Conservation (phyloP, 1,140 invertebrate species). For the Brachionus rubens region DNA sequence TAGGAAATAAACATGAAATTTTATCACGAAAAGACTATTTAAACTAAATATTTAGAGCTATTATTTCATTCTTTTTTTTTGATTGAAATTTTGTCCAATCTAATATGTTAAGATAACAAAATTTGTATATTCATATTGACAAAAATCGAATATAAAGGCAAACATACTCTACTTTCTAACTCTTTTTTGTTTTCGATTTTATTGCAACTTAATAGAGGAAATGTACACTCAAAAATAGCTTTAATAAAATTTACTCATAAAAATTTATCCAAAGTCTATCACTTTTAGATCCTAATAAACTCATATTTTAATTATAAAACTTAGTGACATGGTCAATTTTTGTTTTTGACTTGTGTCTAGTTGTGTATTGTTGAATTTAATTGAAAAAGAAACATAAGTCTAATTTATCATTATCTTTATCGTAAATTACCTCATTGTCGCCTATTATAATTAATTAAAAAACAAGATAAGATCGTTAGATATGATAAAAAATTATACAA, state of each 20-base stretch:
- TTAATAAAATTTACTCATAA: background rate
- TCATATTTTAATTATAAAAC: too few relatives aligned
- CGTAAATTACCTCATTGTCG: constrained; percentile 41
- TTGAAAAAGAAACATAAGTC: too few relatives aligned
- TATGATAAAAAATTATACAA: constrained; percentile 20
- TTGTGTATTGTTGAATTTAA: background rate
- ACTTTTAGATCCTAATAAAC: too few relatives aligned
- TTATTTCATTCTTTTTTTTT: constrained; percentile 26
- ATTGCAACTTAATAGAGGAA: background rate
- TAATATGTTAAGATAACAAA: constrained; percentile 28
- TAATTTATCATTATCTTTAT: too few relatives aligned
- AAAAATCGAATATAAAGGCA: background rate
- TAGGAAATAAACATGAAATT: constrained; percentile 33
- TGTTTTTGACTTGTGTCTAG: background rate
- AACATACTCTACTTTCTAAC: background rate
- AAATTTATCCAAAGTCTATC: too few relatives aligned
- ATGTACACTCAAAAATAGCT: background rate
- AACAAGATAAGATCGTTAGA: constrained; percentile 33
- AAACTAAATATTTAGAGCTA: constrained; percentile 28
- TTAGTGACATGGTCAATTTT: background rate
- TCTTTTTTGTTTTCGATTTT: constrained; percentile 10
- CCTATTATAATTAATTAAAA: background rate
- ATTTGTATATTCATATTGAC: background rate
- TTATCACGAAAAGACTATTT: constrained; percentile 39
- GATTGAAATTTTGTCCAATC: constrained; percentile 10